These are phyloP conservation scores for Caloenas nicobarica DNA, from an alignment of 2,113 vertebrate species.

Conservation along the genomic window DNA sequence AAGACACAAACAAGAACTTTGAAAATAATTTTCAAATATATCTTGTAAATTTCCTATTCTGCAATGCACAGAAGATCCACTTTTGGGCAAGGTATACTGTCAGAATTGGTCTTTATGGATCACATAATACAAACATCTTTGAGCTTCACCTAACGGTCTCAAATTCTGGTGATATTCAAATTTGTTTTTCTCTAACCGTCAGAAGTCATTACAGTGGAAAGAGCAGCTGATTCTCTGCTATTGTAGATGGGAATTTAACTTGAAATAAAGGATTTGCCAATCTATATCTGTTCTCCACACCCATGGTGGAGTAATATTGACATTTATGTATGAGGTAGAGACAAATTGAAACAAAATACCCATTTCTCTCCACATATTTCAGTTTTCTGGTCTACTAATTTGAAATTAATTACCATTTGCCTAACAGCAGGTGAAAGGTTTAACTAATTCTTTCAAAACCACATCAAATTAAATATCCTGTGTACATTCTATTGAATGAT, in stretches of 20 bases:
- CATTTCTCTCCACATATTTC: not conserved
- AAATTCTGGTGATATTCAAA: not conserved
- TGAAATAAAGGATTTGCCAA: not conserved
- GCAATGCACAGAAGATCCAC: not conserved
- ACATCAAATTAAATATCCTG: not conserved
- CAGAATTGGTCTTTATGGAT: not conserved
- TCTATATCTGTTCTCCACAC: not conserved
- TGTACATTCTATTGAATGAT: not conserved
- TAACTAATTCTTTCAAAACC: not conserved
- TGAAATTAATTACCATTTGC: not conserved
- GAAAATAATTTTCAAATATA: not conserved
- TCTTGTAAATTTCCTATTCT: rapidly evolving
- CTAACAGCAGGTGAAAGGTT: not conserved
- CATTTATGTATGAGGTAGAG: not conserved
- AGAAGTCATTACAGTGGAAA: not conserved
- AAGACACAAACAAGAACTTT: not conserved
- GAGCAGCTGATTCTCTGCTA: not conserved
- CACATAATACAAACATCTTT: not conserved
- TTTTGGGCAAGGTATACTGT: not conserved
- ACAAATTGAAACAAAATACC: not conserved
- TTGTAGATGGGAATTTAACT: not conserved
- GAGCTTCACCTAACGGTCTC: not conserved
- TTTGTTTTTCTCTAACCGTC: not conserved
- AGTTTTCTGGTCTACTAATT: not conserved
- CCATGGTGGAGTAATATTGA: not conserved